A percentile compares a stretch with the other conserved stretches of the same genome.
Evolutionary conservation across 1,140 invertebrate genomes (phyloP).

Genomic region (Aricia agestis): DNA sequence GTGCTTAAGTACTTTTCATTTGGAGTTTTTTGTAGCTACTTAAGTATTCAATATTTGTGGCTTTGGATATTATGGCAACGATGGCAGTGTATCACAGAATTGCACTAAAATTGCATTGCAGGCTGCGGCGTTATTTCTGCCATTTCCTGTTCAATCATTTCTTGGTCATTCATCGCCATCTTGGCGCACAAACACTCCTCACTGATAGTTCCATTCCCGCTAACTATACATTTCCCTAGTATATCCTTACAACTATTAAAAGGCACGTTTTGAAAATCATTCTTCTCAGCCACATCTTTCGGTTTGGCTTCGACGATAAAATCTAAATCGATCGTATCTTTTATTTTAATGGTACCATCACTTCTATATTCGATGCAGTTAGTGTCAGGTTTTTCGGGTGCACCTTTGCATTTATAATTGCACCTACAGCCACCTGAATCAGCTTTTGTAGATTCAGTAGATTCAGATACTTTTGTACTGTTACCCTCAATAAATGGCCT

Average conservation of each 20-base stretch:
- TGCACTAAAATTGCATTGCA: constrained; percentile 7
- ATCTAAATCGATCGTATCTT: constrained; percentile 51
- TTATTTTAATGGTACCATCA: constrained; percentile 56
- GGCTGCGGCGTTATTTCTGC: constrained; percentile 59
- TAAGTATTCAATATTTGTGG: too few species aligned
- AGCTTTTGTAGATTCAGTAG: neutral
- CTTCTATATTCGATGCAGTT: constrained; percentile 39
- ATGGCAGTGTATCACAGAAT: neutral
- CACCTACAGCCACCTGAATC: constrained; percentile 4
- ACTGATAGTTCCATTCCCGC: constrained; percentile 53
- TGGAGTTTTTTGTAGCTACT: too few species aligned
- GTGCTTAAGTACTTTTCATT: neutral
- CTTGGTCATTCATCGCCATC: constrained; percentile 53
- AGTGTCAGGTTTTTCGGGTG: constrained; percentile 14
- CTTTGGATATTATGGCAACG: neutral
- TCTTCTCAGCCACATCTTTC: constrained; percentile 24
- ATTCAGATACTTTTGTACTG: neutral
- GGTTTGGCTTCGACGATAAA: constrained; percentile 26
- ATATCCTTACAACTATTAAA: constrained; percentile 60
- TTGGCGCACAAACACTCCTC: constrained; percentile 62
- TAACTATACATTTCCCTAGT: constrained; percentile 62
- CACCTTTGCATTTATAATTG: constrained; percentile 38
- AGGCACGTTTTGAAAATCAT: constrained; percentile 33
- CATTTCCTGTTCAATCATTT: constrained; percentile 54
- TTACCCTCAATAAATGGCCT: neutral